Conservation (phyloP, 2,113 vertebrate genomes). For the Egretta garzetta region DNA sequence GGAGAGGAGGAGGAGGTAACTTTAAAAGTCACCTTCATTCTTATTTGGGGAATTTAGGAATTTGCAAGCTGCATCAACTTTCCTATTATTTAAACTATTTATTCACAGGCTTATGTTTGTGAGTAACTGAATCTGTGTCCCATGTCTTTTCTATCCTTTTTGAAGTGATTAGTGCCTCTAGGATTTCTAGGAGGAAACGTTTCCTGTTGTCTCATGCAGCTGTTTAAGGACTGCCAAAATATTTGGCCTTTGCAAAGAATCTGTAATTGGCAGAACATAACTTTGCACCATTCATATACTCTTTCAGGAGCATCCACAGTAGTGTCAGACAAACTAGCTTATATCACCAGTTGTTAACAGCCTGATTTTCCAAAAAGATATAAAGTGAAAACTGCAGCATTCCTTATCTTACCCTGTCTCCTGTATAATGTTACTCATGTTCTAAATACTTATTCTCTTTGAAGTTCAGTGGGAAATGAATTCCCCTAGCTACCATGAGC, state of each 20-base stretch:
- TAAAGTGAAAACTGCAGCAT: not conserved
- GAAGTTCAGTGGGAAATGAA: not conserved
- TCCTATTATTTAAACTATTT: not conserved
- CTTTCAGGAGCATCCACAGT: not conserved
- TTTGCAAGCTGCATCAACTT: not conserved
- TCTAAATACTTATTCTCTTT: not conserved
- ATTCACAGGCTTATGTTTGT: not conserved
- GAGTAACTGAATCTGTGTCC: not conserved
- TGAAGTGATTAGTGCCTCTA: not conserved
- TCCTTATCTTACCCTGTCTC: not conserved
- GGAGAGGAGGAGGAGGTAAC: fast-evolving
- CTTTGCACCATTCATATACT: not conserved
- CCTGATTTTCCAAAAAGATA: not conserved
- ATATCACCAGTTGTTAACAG: not conserved
- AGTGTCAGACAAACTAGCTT: not conserved
- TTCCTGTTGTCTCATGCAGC: not conserved
- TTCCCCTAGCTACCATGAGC: not conserved
- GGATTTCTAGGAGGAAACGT: not conserved
- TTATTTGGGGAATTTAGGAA: not conserved
- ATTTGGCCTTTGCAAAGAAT: not conserved
- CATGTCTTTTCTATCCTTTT: not conserved
- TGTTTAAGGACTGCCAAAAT: not conserved
- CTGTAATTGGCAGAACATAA: not conserved
- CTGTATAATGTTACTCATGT: not conserved
- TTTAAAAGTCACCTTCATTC: not conserved